Conservation (phyloP, 2,888 invertebrate species). For the Laspeyria flexula region DNA sequence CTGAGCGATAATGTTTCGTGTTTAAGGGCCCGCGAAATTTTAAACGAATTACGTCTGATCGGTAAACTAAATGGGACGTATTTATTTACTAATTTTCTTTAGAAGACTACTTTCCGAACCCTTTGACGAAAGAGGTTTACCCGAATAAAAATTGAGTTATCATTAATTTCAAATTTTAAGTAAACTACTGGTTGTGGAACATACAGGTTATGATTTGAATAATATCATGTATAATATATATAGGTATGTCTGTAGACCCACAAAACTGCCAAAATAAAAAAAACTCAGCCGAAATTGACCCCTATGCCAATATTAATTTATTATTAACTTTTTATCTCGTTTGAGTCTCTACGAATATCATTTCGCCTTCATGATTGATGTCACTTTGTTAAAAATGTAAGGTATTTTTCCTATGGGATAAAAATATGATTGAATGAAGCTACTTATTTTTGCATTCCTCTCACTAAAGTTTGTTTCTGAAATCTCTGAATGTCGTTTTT, state of each 20-base stretch:
- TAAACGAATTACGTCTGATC: slow-evolving; percentile 36
- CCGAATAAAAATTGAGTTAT: slow-evolving; percentile 19
- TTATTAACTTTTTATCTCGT: not conserved
- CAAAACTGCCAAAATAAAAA: no score
- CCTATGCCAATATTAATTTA: no score
- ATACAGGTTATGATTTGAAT: no score
- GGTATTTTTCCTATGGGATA: not conserved
- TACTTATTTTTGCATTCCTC: slow-evolving; percentile 23
- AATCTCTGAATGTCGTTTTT: slow-evolving; percentile 30
- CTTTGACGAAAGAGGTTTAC: slow-evolving; percentile 19
- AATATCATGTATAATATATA: no score
- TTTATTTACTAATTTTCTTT: slow-evolving; percentile 19
- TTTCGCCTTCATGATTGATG: not conserved
- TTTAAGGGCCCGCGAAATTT: slow-evolving; percentile 25
- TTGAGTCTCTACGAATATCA: not conserved
- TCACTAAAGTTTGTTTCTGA: slow-evolving; percentile 34
- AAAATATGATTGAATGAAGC: slow-evolving; percentile 19
- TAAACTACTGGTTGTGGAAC: no score
- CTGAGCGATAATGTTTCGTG: no score
- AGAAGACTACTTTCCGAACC: slow-evolving; percentile 15
- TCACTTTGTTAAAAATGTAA: not conserved
- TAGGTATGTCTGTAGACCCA: no score
- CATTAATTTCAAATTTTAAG: slow-evolving; percentile 9
- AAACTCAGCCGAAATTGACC: no score
- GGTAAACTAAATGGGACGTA: slow-evolving; percentile 23